Evolutionary conservation across 1,140 invertebrate species (phyloP), one percentile per base, ranked within the genome.

Genomic region (Orchesella cincta): DNA sequence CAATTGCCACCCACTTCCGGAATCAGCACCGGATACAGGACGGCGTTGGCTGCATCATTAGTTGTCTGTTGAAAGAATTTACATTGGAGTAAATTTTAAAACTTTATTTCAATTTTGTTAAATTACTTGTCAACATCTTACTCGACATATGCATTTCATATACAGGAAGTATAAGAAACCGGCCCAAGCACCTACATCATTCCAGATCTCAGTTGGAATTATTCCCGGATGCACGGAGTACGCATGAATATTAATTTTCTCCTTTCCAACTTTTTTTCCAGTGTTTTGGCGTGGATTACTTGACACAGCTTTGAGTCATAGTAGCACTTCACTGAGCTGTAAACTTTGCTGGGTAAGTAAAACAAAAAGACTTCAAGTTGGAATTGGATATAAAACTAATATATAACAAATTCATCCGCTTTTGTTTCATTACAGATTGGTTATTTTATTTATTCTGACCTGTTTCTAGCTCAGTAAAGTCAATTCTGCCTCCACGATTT

Each of bases 201-300:
- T 52, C 75, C 23, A 46, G 33, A 97, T 84, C 78, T 93, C 92
- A 1, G 94, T 95, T 84, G 93, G 89, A 1, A 96, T 93, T 54
- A 97, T 87, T n/a, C 95, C 95, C 3, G 95, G 95, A 88, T 97
- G 94, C 14, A 96, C 90, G 0, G 91, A 88, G 83, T 91, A 91
- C 0, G 90, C 87, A 84, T 90, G 89, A 1, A 96, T 89, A 67
- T 86, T 85, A 3, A 86, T 81, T 1, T 88, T 85, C 73, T 89
- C 85, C 20, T 88, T 84, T 82, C 86, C n/a, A 93, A 83, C 1
- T 90, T 77, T 12, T 86, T 86, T 79, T 93, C 89, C 20, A 96
- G 84, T 82, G 89, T 88, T 78, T 89, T 89, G 0, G 93, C 91
- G 79, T 90, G 92, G 85, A 96, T 88, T 54, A 95, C 87, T 87